phyloP scores from a whole-genome alignment of 2,113 vertebrate genomes.

The Dendropsophus ebraccatus region DNA sequence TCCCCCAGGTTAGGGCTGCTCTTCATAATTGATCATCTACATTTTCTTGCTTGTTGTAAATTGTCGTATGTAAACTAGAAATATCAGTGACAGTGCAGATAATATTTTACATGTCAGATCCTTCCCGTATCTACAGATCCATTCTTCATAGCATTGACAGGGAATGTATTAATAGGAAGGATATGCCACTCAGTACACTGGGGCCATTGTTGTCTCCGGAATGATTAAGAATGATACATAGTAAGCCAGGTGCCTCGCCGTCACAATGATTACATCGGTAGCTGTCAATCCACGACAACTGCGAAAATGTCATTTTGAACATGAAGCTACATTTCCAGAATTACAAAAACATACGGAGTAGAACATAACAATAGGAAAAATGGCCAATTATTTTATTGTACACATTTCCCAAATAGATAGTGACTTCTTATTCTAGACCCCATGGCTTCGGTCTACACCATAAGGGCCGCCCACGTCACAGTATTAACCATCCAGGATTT shows the following conservation, averaged over 20 bases:
- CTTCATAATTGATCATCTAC: slow-evolving; percentile 35
- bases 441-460: not conserved
- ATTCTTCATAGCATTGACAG: slow-evolving; percentile 47
- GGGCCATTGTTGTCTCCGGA: slow-evolving; percentile 42
- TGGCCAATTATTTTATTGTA: not conserved
- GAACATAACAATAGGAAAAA: not conserved
- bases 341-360: not conserved
- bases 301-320: not conserved
- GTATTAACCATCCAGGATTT: not conserved
- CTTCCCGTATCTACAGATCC: slow-evolving; percentile 37
- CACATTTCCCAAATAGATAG: not conserved
- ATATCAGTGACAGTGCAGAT: slow-evolving; percentile 36
- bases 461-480: not conserved
- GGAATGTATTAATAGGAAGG: slow-evolving; percentile 51
- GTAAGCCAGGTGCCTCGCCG: slow-evolving; percentile 46
- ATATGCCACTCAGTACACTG: slow-evolving; percentile 52
- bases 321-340: slow-evolving; percentile 21
- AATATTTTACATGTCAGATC: slow-evolving; percentile 47
- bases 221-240: slow-evolving; percentile 50
- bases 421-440: not conserved
- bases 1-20: slow-evolving; percentile 26
- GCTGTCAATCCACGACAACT: slow-evolving; percentile 38
- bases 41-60: slow-evolving; percentile 44
- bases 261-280: slow-evolving; percentile 32
- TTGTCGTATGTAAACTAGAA: slow-evolving; percentile 48